These are phyloP conservation scores for Empis stercorea DNA, from an alignment of 2,888 invertebrate genomes.

Conservation along the genomic window DNA sequence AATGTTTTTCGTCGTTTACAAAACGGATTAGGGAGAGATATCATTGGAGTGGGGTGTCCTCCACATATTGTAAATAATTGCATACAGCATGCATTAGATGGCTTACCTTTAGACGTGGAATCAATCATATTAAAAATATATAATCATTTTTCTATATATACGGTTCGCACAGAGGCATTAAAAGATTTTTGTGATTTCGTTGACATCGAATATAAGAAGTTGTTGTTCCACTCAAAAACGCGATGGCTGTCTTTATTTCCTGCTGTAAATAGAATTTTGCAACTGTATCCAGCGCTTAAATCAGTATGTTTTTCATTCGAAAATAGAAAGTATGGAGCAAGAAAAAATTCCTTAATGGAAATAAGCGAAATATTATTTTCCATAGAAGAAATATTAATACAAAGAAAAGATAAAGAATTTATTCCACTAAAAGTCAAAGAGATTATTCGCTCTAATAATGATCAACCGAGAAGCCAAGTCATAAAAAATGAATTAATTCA, in stretches of 20 bases:
- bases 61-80: neutral
- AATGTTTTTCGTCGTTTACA: slow-evolving; percentile 10
- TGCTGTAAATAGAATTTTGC: slow-evolving; percentile 5
- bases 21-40: neutral
- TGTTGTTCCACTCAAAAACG: slow-evolving; percentile 4
- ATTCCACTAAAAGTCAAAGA: neutral
- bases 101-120: neutral
- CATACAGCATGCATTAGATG: neutral
- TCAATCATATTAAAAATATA: neutral
- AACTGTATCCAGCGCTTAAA: slow-evolving; percentile 6
- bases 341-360: slow-evolving; percentile 7
- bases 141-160: neutral
- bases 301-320: slow-evolving; percentile 3
- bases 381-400: neutral
- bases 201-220: slow-evolving; percentile 4
- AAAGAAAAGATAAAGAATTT: neutral
- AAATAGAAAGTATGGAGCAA: slow-evolving; percentile 2
- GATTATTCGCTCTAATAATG: neutral
- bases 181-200: slow-evolving; percentile 6
- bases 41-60: neutral
- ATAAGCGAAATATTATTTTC: neutral
- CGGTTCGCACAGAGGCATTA: slow-evolving; percentile 6
- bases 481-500: neutral
- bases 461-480: neutral
- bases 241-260: slow-evolving; percentile 7